Conservation (phyloP, 2,888 invertebrate genomes). For the Chelonus formosanus region DNA sequence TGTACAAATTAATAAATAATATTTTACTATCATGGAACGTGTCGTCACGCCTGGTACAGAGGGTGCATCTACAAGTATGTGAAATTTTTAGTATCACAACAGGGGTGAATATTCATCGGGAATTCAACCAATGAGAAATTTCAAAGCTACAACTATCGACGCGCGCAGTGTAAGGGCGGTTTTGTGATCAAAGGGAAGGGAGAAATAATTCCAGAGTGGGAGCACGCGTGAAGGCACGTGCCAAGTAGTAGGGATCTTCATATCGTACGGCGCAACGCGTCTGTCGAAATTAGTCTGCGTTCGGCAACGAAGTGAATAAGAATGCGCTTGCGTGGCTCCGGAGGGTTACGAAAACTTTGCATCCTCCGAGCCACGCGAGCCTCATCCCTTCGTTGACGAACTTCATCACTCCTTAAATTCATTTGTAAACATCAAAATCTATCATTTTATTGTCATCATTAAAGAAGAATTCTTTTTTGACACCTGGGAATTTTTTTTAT, state of each 20-base stretch:
- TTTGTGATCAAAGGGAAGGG: background rate
- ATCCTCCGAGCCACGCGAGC: conserved; percentile 33
- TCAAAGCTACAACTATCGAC: background rate
- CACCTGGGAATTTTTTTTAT: too few species aligned
- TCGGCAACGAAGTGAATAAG: conserved; percentile 31
- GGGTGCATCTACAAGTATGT: conserved; percentile 22
- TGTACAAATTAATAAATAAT: background rate
- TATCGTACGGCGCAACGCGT: conserved; percentile 28
- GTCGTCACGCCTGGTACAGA: conserved; percentile 1
- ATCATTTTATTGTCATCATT: background rate
- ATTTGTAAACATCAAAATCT: conserved; percentile 27
- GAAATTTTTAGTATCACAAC: conserved; percentile 2
- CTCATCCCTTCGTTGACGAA: conserved; percentile 22
- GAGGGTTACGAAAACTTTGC: conserved; percentile 20
- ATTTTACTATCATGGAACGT: background rate
- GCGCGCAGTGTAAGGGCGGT: conserved; percentile 23
- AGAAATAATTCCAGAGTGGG: background rate
- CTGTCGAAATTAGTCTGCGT: conserved; percentile 29
- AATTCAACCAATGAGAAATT: conserved; percentile 14
- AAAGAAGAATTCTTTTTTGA: background rate
- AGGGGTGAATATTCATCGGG: conserved; percentile 24
- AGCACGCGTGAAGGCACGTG: background rate
- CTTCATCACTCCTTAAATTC: conserved; percentile 5
- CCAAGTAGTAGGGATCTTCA: conserved; percentile 18
- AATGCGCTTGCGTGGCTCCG: conserved; percentile 35